Evolutionary conservation across 2,113 vertebrate species (phyloP), one percentile per base, ranked within the genome.

Genomic region (Microcebus lehilahytsara): DNA sequence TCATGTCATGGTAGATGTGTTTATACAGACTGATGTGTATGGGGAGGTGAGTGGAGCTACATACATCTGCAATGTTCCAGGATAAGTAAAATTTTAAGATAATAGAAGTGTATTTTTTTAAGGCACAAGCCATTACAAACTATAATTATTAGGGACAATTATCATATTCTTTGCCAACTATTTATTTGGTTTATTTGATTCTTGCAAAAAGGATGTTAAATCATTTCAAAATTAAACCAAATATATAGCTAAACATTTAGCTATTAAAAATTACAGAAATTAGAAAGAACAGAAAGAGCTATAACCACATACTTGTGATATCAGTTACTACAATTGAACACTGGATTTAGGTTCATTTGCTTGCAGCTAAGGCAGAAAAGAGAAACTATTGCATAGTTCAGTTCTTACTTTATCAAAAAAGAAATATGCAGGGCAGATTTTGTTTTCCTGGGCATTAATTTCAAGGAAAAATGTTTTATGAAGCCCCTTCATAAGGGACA

Each of bases 351-450:
- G 34, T 85, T 71, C 71, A 60, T 80, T 86, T 94, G 34, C 46
- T 42, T 60, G 30, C 0, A 80, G 51, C 32, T 79, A 69, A 86
- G 34, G 27, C 37, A 95, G 27, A 87, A 22, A n/a, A 64, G 9
- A 12, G 32, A 30, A 77, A 74, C 53, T 58, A 78, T 1, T 74
- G 11, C 25, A 91, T 4, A 66, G 69, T n/a, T 53, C 9, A 74
- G 42, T 85, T 88, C 72, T 86, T 62, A 88, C 66, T 92, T 96
- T 78, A 95, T 89, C 79, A 95, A 89, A 89, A 94, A 84, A 58
- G 72, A 92, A 93, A 96, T 9, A 93, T 72, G 74, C 5, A 51
- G 64, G 12, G 42, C 42, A 84, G 37, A 56, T 22, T 46, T 77
- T 89, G 46, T 74, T 23, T 22, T 17, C 42, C 56, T 90, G 86